phyloP scores from a whole-genome alignment of 23 tunicate species.

The Diplosoma virens region DNA sequence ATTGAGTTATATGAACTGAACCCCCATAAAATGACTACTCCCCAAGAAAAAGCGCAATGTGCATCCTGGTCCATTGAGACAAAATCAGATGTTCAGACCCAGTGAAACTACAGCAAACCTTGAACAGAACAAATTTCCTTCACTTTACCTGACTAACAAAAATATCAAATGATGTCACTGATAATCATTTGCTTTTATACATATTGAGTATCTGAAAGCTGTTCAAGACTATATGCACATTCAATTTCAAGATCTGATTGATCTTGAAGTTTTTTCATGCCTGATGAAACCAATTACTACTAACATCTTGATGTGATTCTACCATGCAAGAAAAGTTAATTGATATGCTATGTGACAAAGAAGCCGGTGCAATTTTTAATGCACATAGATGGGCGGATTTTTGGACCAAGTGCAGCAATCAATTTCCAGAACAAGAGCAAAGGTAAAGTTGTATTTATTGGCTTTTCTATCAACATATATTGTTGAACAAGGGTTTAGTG shows the following conservation, averaged over 20 bases:
- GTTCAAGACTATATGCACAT: conserved; percentile 13
- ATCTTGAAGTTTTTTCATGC: not conserved
- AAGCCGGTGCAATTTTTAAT: conserved; percentile 17
- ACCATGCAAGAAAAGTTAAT: not conserved
- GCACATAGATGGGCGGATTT: conserved; percentile 8
- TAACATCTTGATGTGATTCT: conserved; percentile 15
- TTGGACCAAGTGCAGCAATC: conserved; percentile 13
- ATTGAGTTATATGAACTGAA: too few species aligned
- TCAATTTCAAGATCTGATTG: conserved; percentile 8
- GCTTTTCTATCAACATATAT: conserved; percentile 11
- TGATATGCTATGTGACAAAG: conserved; percentile 13
- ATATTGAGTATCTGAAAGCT: conserved; percentile 19
- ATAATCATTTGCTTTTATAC: conserved; percentile 10
- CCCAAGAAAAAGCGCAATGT: too few species aligned
- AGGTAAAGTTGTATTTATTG: not conserved
- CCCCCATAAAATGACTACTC: too few species aligned
- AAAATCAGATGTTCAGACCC: too few species aligned
- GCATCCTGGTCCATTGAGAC: too few species aligned
- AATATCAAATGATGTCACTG: conserved; percentile 5
- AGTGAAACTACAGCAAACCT: too few species aligned
- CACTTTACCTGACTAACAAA: conserved; percentile 6
- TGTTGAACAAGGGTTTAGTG: conserved; percentile 32
- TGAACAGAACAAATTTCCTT: not conserved
- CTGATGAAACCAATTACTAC: conserved; percentile 8
- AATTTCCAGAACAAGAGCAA: conserved; percentile 8